Conservation (phyloP, 2,113 vertebrate genomes). For the Urocynchramus pylzowi region DNA sequence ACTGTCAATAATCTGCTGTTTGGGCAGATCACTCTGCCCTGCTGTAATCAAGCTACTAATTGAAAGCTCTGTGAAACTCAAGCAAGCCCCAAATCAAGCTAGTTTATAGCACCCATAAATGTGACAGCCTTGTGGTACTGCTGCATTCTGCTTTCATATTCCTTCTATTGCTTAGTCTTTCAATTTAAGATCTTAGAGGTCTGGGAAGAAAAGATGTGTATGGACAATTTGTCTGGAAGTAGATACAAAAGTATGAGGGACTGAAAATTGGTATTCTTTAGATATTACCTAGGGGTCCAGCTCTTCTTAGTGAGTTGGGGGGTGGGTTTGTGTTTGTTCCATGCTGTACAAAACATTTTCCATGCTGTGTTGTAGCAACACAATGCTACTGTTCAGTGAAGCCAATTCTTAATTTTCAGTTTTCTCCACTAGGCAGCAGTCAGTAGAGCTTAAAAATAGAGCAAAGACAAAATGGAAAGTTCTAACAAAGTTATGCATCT, state of each 20-base stretch:
- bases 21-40: not conserved
- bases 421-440: constrained; percentile 13
- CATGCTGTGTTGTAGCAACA: no score
- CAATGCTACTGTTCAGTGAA: not conserved
- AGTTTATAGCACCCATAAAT: not conserved
- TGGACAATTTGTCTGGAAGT: not conserved
- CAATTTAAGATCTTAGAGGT: not conserved
- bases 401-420: not conserved
- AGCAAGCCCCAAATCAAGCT: not conserved
- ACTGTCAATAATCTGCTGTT: not conserved
- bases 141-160: not conserved
- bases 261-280: not conserved
- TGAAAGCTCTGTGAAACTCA: not conserved
- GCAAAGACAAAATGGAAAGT: not conserved
- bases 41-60: not conserved
- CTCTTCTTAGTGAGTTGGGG: not conserved
- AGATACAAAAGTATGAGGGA: not conserved
- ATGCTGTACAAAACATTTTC: not conserved
- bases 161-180: not conserved
- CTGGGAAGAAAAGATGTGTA: not conserved
- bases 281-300: rapidly evolving
- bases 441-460: not conserved
- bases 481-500: not conserved
- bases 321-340: not conserved
- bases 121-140: not conserved